These are phyloP conservation scores for Capitella teleta DNA, from an alignment of 1,140 invertebrate genomes.

Conservation along the genomic window DNA sequence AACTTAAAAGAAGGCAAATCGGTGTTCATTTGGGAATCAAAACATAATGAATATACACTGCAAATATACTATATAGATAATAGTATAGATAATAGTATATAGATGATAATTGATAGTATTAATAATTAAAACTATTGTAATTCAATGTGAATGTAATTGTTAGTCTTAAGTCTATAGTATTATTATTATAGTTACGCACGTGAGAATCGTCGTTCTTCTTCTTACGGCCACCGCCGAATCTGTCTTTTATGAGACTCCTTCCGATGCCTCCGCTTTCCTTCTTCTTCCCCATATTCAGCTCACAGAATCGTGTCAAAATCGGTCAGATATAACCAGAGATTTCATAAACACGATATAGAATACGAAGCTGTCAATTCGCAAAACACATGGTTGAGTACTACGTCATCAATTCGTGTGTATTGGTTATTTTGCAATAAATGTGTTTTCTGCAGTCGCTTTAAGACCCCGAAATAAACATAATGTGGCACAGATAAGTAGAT, in stretches of 20 bases:
- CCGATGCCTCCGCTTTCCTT: slow-evolving; percentile 51
- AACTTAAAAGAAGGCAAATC: slow-evolving; percentile 49
- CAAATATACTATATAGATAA: background rate
- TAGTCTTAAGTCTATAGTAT: background rate
- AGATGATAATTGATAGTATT: background rate
- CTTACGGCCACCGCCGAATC: slow-evolving; percentile 50
- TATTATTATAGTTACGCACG: slow-evolving; percentile 11
- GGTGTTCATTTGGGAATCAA: background rate
- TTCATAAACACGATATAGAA: no score
- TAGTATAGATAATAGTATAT: background rate
- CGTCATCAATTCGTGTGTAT: no score
- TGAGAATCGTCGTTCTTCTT: slow-evolving; percentile 14
- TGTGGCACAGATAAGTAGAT: no score
- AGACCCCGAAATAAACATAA: no score
- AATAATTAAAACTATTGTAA: background rate
- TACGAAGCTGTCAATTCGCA: no score
- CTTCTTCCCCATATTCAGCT: slow-evolving; percentile 53
- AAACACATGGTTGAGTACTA: no score
- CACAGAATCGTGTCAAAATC: background rate
- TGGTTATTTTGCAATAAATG: no score
- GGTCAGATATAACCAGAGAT: no score
- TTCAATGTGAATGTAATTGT: background rate
- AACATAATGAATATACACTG: background rate
- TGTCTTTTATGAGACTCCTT: slow-evolving; percentile 61
- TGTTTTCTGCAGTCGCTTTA: no score